Conservation (phyloP, 2,797 vertebrate genomes). For the Molossus molossus region DNA sequence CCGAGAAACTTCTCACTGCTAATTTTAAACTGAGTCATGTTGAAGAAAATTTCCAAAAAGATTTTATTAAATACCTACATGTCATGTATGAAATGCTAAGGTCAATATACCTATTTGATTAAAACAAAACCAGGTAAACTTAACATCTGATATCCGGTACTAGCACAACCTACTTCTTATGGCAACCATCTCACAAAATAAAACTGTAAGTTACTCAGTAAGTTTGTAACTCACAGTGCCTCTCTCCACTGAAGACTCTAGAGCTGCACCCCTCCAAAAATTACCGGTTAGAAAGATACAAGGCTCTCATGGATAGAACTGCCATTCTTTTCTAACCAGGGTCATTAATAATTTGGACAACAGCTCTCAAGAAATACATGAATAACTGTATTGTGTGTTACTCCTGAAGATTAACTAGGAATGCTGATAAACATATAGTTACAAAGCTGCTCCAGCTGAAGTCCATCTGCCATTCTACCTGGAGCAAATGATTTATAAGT, state of each 20-base stretch:
- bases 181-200: background rate
- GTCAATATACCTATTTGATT: background rate
- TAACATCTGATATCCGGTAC: background rate
- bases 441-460: background rate
- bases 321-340: background rate
- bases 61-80: background rate
- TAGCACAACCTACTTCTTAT: background rate
- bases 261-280: too few species aligned
- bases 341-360: background rate
- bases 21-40: background rate
- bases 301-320: accelerated
- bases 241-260: background rate
- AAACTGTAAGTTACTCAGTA: background rate
- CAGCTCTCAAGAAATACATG: background rate
- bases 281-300: background rate
- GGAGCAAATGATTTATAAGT: background rate
- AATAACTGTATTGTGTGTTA: background rate
- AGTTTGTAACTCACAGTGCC: too few species aligned
- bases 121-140: background rate
- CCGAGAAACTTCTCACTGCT: background rate
- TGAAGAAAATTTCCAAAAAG: background rate
- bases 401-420: background rate
- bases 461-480: background rate
- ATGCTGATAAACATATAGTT: background rate
- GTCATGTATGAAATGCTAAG: background rate